phyloP scores from a whole-genome alignment of 2,797 vertebrate genomes.

The Heliangelus exortis region DNA sequence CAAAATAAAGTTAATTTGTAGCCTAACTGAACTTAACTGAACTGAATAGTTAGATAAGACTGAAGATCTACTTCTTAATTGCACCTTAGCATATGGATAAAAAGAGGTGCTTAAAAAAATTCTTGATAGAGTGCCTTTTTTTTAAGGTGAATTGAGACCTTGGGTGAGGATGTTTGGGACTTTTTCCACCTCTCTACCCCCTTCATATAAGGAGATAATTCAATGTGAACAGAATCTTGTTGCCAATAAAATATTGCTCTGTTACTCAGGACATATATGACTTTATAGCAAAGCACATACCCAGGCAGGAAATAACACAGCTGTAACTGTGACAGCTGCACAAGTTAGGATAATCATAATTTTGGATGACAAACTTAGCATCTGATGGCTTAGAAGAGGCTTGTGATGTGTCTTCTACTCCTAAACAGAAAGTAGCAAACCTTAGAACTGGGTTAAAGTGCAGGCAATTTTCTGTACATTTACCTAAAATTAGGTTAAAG shows the following conservation, averaged over 20 bases:
- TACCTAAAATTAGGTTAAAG: background rate
- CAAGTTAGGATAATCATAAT: background rate
- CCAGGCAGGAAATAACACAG: background rate
- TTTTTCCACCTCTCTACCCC: fast-evolving
- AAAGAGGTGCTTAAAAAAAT: background rate
- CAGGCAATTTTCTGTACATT: background rate
- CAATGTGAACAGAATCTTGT: background rate
- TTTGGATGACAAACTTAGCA: background rate
- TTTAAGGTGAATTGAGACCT: background rate
- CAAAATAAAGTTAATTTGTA: background rate
- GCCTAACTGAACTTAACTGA: background rate
- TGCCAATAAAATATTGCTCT: background rate
- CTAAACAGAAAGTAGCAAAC: background rate
- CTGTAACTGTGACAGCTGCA: background rate
- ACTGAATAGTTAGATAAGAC: background rate
- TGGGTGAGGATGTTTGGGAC: background rate
- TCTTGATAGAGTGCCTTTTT: background rate
- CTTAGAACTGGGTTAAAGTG: background rate
- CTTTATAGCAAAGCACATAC: background rate
- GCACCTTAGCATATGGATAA: background rate
- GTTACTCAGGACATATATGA: background rate
- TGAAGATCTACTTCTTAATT: background rate
- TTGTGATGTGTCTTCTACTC: background rate
- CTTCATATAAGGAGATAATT: background rate
- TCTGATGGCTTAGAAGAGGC: background rate